Conservation (phyloP, 2,113 vertebrate genomes). For the Uria lomvia region DNA sequence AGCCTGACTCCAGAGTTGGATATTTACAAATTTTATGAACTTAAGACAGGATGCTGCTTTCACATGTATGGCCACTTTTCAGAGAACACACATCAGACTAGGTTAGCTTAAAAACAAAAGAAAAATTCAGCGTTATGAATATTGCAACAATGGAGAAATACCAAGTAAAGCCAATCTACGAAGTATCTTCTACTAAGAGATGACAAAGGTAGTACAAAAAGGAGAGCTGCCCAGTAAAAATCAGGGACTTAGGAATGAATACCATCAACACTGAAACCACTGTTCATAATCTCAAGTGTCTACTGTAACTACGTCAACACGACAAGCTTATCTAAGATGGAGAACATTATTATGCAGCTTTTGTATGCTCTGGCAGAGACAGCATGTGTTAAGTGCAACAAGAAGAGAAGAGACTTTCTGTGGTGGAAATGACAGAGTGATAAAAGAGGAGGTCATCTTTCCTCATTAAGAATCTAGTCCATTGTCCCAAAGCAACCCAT, state of each 20-base stretch:
- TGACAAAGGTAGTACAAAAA: neutral
- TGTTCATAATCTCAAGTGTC: neutral
- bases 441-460: neutral
- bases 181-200: neutral
- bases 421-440: neutral
- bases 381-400: neutral
- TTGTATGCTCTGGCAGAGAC: neutral
- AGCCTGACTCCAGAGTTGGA: rapidly evolving
- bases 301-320: neutral
- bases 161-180: neutral
- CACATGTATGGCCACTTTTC: neutral
- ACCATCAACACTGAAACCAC: neutral
- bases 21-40: neutral
- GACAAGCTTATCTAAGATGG: neutral
- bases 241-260: neutral
- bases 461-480: neutral
- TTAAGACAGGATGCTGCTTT: neutral
- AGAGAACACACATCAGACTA: neutral
- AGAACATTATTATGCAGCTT: neutral
- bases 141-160: neutral
- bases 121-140: neutral
- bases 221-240: neutral
- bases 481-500: neutral
- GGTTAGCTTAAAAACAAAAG: neutral
- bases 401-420: neutral